Evolutionary conservation across 37 sponge, comb jelly and placozoan species (phyloP), one percentile per base, ranked within the genome.

Genomic region (Tethya wilhelma): DNA sequence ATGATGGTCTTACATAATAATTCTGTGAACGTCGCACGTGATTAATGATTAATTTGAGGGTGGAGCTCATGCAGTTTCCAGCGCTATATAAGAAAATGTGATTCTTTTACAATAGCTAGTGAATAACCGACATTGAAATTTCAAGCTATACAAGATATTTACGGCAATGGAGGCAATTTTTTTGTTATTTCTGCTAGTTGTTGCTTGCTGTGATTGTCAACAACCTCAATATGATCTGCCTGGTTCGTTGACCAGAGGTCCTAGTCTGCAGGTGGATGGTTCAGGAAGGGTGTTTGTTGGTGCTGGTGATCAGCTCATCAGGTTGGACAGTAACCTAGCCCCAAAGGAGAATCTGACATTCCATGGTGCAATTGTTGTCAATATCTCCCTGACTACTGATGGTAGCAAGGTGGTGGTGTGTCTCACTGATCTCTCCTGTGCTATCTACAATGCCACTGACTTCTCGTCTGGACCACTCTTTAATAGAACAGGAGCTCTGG

Each of bases 221-320:
- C n/a, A n/a, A n/a, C n/a, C n/a, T n/a, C n/a, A n/a, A n/a, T n/a
- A n/a, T n/a, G n/a, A n/a, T n/a, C 67, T 66, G 37, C 67, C 67
- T 5, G 67, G 67, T 4, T 39, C 67, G 6, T 31, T 66, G 38
- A 32, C 38, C 3, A 20, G 6, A 29, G 8, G 4, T 6, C 67
- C 67, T 38, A 39, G 67, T 12, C 37, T 72, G 73, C 46, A 72
- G 44, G 73, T 72, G 56, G 73, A 72, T 26, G 32, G 73, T 30
- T 28, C 28, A 17, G 77, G 77, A 40, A 37, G 60, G 64, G 64
- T 63, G 25, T 77, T 64, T 41, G 40, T 77, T 26, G 46, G 65
- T 63, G 77, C 77, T 40, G 77, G 77, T 31, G 28, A 62, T 28
- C 64, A 63, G 64, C 77, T 77, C 11, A n/a, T 63, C 46, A 62